Evolutionary conservation across 2,113 vertebrate genomes (phyloP).

Genomic region (Piaya cayana): DNA sequence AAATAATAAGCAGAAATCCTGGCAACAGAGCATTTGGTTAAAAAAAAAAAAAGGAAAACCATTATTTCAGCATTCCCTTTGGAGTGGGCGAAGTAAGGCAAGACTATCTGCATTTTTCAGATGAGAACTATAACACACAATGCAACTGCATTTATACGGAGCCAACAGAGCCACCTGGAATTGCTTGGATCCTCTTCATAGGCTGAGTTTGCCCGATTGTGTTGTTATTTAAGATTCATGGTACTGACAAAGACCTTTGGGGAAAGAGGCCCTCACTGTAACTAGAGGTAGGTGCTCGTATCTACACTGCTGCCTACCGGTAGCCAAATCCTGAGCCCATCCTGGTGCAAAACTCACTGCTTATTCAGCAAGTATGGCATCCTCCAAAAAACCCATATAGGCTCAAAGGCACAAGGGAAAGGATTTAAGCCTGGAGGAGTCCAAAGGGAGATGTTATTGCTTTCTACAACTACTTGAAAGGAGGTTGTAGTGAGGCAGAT

Average conservation of each 20-base stretch:
- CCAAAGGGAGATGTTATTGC: too few species aligned
- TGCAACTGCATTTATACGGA: background rate
- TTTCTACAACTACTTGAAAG: too few species aligned
- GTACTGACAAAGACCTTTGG: background rate
- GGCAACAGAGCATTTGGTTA: background rate
- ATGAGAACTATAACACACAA: background rate
- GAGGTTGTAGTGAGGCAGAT: too few species aligned
- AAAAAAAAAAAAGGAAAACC: background rate
- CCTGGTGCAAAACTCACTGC: background rate
- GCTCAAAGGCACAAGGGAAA: background rate
- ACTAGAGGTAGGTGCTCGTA: fast-evolving
- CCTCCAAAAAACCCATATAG: fast-evolving
- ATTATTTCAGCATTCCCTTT: background rate
- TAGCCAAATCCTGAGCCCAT: background rate
- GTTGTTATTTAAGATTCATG: background rate
- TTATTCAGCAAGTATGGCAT: background rate
- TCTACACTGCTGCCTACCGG: background rate
- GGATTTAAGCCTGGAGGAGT: too few species aligned
- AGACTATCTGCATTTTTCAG: background rate
- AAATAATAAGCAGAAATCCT: background rate
- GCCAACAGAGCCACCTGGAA: background rate
- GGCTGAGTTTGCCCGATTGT: background rate
- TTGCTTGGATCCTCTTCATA: background rate
- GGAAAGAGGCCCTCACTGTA: background rate
- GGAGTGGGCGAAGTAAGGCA: background rate